Conservation (phyloP, 2,888 invertebrate genomes). For the Lordiphosa fenestrarum region DNA sequence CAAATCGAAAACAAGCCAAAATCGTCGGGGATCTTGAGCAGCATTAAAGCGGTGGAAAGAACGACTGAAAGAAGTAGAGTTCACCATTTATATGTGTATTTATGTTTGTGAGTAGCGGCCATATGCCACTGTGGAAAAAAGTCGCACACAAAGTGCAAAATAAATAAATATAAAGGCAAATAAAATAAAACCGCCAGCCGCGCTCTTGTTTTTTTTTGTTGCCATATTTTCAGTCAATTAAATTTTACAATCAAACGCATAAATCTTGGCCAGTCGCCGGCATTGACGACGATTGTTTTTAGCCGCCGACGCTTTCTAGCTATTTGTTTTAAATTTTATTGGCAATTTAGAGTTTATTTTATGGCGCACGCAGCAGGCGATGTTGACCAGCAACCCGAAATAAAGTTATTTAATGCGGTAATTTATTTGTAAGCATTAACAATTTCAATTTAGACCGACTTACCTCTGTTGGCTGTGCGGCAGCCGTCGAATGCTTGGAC, state of each 20-base stretch:
- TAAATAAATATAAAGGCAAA: slow-evolving; percentile 40
- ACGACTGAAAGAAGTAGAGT: background rate
- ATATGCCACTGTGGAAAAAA: slow-evolving; percentile 21
- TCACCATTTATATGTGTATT: background rate
- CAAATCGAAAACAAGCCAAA: slow-evolving; percentile 1
- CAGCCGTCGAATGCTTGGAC: slow-evolving; percentile 58
- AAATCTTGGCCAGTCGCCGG: slow-evolving; percentile 60
- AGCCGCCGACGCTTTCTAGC: slow-evolving; percentile 41
- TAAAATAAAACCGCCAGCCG: slow-evolving; percentile 33
- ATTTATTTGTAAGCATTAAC: slow-evolving; percentile 60
- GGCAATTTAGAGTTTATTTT: slow-evolving; percentile 72
- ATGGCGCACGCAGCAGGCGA: slow-evolving; percentile 62
- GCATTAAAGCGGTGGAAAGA: too few species aligned
- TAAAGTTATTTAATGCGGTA: slow-evolving; percentile 65
- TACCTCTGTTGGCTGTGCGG: slow-evolving; percentile 71
- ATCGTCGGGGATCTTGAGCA: slow-evolving; percentile 21
- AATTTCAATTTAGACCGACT: slow-evolving; percentile 37
- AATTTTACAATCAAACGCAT: slow-evolving; percentile 76
- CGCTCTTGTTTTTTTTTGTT: slow-evolving; percentile 21
- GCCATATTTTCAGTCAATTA: slow-evolving; percentile 79
- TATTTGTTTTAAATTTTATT: slow-evolving; percentile 73
- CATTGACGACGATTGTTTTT: slow-evolving; percentile 49
- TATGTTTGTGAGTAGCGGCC: slow-evolving; percentile 1
- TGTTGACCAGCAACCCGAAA: slow-evolving; percentile 44
- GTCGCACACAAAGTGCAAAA: slow-evolving; percentile 19